These are phyloP conservation scores for Vombatus ursinus DNA, from an alignment of 2,113 vertebrate species.

Conservation along the genomic window DNA sequence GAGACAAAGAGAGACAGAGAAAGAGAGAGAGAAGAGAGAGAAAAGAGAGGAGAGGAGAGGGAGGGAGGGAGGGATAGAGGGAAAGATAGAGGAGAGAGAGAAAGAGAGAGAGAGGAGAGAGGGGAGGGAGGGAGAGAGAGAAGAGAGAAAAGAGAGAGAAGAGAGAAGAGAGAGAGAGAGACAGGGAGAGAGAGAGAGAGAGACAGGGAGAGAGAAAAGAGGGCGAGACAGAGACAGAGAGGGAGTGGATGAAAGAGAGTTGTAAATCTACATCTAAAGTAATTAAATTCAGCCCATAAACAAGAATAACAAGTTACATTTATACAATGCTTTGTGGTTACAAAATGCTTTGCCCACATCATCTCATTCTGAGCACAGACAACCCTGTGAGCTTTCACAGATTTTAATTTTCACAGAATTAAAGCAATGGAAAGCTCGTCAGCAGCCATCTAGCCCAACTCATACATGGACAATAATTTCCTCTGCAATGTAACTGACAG, in stretches of 20 bases:
- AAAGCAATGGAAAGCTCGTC: not conserved
- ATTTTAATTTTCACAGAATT: not conserved
- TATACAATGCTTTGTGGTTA: not conserved
- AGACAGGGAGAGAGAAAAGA: slow-evolving; percentile 62
- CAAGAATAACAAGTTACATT: not conserved
- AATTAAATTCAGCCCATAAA: not conserved
- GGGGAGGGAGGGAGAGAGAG: not conserved
- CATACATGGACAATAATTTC: not conserved
- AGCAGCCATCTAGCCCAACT: not conserved
- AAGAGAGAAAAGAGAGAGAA: slow-evolving; percentile 48
- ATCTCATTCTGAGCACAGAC: not conserved
- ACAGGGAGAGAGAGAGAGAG: slow-evolving; percentile 61
- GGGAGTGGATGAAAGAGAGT: slow-evolving; percentile 1
- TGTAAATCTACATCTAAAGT: slow-evolving; percentile 5
- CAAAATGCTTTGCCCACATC: not conserved
- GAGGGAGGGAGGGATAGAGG: not conserved
- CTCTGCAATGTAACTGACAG: not conserved
- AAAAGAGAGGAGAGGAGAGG: slow-evolving; percentile 32
- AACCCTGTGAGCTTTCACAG: not conserved
- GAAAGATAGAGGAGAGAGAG: too few relatives aligned
- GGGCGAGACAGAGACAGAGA: not conserved
- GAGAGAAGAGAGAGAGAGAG: not conserved
- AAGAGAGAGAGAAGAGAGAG: not conserved
- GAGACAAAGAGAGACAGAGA: slow-evolving; percentile 74
- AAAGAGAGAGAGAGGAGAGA: too few relatives aligned